Base-by-base conservation (phyloP, 2,113 vertebrate species). In the Labeo catla region DNA sequence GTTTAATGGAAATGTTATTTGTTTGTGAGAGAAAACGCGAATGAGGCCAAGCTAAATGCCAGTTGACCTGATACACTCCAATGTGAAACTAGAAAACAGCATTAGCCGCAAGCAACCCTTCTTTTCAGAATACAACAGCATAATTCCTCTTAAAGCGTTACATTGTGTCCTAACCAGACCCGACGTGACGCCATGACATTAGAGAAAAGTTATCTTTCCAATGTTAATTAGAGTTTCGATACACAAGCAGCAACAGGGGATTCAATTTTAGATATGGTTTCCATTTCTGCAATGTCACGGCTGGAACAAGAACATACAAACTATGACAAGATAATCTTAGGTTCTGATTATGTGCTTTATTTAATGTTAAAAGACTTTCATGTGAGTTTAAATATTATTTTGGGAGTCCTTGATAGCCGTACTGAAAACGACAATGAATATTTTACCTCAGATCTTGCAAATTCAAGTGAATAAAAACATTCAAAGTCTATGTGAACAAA, bases 1-100 rank as follows among this genome's bases (percentile, higher is more conserved):
- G 45, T 68, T 50, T 82, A 68, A 82, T 82, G n/a, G 63, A 52
- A 50, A 82, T 52, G 43, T 49, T 49, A 49, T 66, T 28, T 65
- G 79, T 66, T 81, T 47, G 66, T 28, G 59, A 45, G n/a, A 81
- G 2, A 66, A 49, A 66, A 49, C 5, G 12, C 12, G 13, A 50
- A 8, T 13, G 19, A 45, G 78, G n/a, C 47, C 23, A 28, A 81
- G 36, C 21, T 80, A 61, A 45, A 43, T 12, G 36, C 3, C 19
- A 45, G 77, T 36, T 45, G 54, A 80, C 36, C 77, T 63, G 76
- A 78, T 28, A 78, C 52, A 13, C 39, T 23, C 23, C 23, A 66
- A 81, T 81, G 13, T 66, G 6, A 63, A 61, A 23, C 77, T 79
- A 61, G 28, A 78, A 78, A 79, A 36, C 6, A 78, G 16, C 52